phyloP scores from a whole-genome alignment of 2,797 vertebrate genomes.

The Amniataba percoides region DNA sequence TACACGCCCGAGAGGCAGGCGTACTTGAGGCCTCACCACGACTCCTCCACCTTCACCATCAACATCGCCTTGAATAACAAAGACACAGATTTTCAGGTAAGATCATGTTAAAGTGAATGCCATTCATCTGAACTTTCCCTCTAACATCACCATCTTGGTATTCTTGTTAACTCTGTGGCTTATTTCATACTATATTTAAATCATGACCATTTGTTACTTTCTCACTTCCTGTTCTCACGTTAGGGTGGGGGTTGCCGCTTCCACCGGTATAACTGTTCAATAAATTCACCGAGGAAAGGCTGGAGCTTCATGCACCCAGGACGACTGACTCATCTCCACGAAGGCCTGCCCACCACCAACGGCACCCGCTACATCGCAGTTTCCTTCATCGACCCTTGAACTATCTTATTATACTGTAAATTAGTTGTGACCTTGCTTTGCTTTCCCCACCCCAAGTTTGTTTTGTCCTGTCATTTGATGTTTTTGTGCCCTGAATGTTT shows the following conservation, averaged over 20 bases:
- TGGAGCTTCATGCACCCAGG: constrained; percentile 99
- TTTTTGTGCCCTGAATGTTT: constrained; percentile 49
- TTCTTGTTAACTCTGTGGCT: neutral
- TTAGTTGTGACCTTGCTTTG: constrained; percentile 34
- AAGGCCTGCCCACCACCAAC: constrained; percentile 96
- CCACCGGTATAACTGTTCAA: constrained; percentile 96
- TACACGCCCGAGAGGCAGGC: constrained; percentile 94
- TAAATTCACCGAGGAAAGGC: constrained; percentile 95
- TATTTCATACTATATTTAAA: neutral
- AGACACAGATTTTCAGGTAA: constrained; percentile 93
- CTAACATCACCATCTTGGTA: neutral
- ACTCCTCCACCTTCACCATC: constrained; percentile 98
- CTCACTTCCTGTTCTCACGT: neutral
- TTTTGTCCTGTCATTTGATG: constrained; percentile 22
- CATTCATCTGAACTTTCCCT: neutral
- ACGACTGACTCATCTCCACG: constrained; percentile 96
- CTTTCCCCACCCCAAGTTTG: constrained; percentile 41
- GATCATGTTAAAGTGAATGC: neutral
- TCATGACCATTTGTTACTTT: neutral
- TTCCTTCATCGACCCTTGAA: constrained; percentile 96
- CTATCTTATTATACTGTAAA: constrained; percentile 14
- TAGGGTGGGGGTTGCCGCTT: constrained; percentile 98
- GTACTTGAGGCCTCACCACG: constrained; percentile 94
- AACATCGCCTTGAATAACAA: constrained; percentile 97
- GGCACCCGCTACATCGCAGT: constrained; percentile 98